Evolutionary conservation across 2,888 invertebrate species (phyloP), one percentile per base, ranked within the genome.

Genomic region (Panopea generosa): DNA sequence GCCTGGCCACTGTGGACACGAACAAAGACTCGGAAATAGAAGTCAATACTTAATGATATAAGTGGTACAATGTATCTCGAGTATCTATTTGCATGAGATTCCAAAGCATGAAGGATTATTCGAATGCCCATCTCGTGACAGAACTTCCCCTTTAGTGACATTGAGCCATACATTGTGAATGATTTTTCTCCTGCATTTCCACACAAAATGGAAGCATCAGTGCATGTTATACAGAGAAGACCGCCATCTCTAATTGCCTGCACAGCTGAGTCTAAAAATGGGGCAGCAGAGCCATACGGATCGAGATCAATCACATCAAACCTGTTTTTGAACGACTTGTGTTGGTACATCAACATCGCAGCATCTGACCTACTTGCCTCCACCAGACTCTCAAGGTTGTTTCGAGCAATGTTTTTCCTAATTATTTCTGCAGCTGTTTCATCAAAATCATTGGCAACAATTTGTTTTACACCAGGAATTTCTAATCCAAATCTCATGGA

Each of bases 401-500:
- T 99, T 62, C 95, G 94, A 43, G 94, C 91, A 49, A 97, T 94
- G 93, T 99, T 99, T 43, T 94, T 94, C 85, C 95, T 94, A 71
- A 99, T 99, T 40, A 96, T 96, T 68, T 96, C 83, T 0, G 98
- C 97, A 0, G 99, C 99, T 85, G 95, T 94, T 27, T 93, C 92
- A 0, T 97, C 97, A 75, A 98, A 94, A 92, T 99, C 99, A 93
- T 99, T 99, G 0, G 98, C 97, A n/a, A 97, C 91, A 18, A 99
- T 86, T 77, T 91, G 86, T 29, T 86, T 95, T 0, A 98, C 93
- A n/a, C 95, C 95, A 0, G 95, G 95, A 16, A 99, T 94, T 94
- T 99, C 99, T 90, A 97, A 96, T 0, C 99, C 99, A 93, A 99
- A 99, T 20, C 99, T 95, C 84, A 99, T 96, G 74, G 99, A 98